Conservation (phyloP, 2,797 vertebrate species). For the Spinus olivaceus region DNA sequence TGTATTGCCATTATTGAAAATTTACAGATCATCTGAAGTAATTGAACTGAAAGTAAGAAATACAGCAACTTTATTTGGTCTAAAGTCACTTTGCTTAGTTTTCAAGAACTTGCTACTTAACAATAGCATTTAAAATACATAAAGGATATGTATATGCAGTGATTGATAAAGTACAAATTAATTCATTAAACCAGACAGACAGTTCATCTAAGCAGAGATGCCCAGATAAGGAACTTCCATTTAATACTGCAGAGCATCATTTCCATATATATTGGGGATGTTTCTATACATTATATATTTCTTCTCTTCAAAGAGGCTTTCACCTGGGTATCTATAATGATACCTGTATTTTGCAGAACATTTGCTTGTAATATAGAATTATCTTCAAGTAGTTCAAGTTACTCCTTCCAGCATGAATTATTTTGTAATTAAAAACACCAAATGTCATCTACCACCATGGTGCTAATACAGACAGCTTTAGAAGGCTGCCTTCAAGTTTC, state of each 20-base stretch:
- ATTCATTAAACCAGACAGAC: neutral
- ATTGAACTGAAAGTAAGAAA: conserved; percentile 23
- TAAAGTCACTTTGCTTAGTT: neutral
- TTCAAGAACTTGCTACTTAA: neutral
- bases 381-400: neutral
- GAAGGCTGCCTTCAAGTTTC: neutral
- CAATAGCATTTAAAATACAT: neutral
- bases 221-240: neutral
- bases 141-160: neutral
- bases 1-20: conserved; percentile 59
- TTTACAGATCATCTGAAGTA: neutral
- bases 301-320: neutral
- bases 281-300: neutral
- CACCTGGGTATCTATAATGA: neutral
- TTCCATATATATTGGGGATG: neutral
- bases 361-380: neutral
- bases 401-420: neutral
- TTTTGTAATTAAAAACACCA: neutral
- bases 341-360: neutral
- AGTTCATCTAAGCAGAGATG: neutral
- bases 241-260: neutral
- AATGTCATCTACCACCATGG: neutral
- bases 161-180: neutral
- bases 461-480: neutral
- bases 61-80: neutral